Evolutionary conservation across 2,113 vertebrate genomes (phyloP), one percentile per base, ranked within the genome.

Genomic region (Coregonus clupeaformis): DNA sequence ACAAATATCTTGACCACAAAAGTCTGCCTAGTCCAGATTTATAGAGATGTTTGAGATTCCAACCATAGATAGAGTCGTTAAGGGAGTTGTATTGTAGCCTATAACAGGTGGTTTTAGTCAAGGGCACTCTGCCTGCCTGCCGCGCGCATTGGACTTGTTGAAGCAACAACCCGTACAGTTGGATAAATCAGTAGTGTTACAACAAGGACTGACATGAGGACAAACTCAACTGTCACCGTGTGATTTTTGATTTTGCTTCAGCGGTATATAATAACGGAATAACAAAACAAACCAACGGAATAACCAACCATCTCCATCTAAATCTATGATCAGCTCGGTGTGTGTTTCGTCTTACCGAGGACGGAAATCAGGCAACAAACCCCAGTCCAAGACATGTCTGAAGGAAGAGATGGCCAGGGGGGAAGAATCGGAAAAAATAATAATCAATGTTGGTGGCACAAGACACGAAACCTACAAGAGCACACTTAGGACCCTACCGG

Each of bases 311-410:
- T 73, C 80, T 71, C 47, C 86, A 70, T 89, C 85, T 81, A 91
- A 82, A 93, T 82, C 89, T 95, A 96, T 99, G 98, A 98, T 99
- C 87, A 99, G 97, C 96, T 99, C 98, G 55, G 97, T 99, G 96
- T 99, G 98, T 90, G 97, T 99, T 83, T 99, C 98, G 91, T 96
- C 97, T 88, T 99, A 98, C 93, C 97, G 98, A 75, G 98, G 98
- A 91, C 98, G 98, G 90, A 99, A 99, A 93, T 96, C 98, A 70
- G 96, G 95, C 92, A 99, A 98, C 92, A 99, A 99, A 94, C 95
- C 97, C 89, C 94, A 97, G 79, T 98, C 97, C 74, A 99, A 99
- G 96, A 93, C 96, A 98, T 99, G 97, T 94, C 93, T 98, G 92
- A 98, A 97, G 94, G 97, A 98, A 92, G 97, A 98, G 85, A 96